Evolutionary conservation across 2,888 invertebrate species (phyloP), one percentile per base, ranked within the genome.

Genomic region (Creontiades dilutus): DNA sequence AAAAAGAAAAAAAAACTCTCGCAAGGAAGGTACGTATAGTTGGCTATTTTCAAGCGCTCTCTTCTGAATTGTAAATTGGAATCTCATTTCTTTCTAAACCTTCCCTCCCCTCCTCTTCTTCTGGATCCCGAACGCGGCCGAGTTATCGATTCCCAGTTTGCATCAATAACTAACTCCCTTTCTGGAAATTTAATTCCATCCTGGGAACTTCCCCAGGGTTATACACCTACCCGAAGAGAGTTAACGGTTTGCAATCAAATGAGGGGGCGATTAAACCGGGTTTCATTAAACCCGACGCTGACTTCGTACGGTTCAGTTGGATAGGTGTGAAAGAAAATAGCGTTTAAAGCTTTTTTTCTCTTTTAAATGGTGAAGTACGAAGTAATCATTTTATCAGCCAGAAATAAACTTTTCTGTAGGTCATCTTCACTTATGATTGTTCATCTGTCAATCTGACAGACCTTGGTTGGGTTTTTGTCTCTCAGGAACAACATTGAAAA

Each of bases 61-160:
- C 68, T 68, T 68, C 68, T 68, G 68, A 68, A 68, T 68, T 68
- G 68, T 68, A 68, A 68, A 68, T 68, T 68, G 68, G 68, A 68
- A 68, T 68, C 68, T 68, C 68, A 68, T 68, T 68, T 68, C 68
- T 68, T 68, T 68, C 61, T 61, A 19, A 52, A 13, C 52, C 52
- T 13, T 48, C 61, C 61, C 61, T 61, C 61, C n/a, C n/a, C 19
- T 23, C 68, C 11, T 3, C 23, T 37, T 37, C 37, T 37, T 7
- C 37, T 4, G 37, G 37, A 37, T 37, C 37, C 37, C 7, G 37
- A 57, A n/a, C 68, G 23, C 68, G 23, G 23, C 68, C 68, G 68
- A 68, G 68, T 68, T 68, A 68, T 68, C 68, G 68, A 68, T 68
- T 68, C 23, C 12, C 68, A 68, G 68, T 68, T 68, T 68, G 68